Evolutionary conservation across 2,888 invertebrate genomes (phyloP), one percentile per base, ranked within the genome.

Genomic region (Epinotia brunnichana): DNA sequence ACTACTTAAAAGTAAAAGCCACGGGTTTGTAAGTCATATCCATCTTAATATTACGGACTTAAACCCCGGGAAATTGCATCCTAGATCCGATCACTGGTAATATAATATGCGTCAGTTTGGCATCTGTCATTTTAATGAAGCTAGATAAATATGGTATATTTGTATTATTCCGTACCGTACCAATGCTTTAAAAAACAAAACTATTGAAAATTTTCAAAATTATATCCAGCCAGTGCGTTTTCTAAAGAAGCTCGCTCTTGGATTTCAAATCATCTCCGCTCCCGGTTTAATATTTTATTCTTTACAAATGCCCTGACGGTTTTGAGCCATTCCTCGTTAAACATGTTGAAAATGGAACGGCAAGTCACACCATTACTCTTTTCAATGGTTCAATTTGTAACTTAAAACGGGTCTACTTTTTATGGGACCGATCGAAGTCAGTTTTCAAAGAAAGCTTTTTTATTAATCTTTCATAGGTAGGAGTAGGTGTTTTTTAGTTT

Each of bases 261-360:
- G 85, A 86, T 88, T 87, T 87, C 81, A 86, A 86, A 87, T 88
- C 86, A 87, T 87, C 83, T 85, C 81, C 83, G 78, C 81, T 80
- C 77, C 73, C 77, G 80, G 81, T 87, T 87, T 88, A 88, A 89
- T 90, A 89, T 89, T 87, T 88, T 86, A 87, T 85, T 86, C 85
- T 85, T 85, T 85, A 86, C 87, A 89, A 89, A 88, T 84, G 85
- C 83, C 80, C 85, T 82, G 87, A 60, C 56, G 61, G 70, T 70
- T 68, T 62, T 69, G 61, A 64, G 56, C 69, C 24, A 63, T 69
- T 69, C 17, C 64, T 66, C 61, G 57, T 70, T 74, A 73, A 73
- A 63, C 62, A 73, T 69, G 63, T 73, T 69, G 41, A 69, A 63
- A 73, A 69, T 59, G 68, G 69, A 69, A 73, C 56, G 56, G 17